These are phyloP conservation scores for Anastrepha ludens DNA, from an alignment of 1,140 invertebrate species.

Conservation along the genomic window DNA sequence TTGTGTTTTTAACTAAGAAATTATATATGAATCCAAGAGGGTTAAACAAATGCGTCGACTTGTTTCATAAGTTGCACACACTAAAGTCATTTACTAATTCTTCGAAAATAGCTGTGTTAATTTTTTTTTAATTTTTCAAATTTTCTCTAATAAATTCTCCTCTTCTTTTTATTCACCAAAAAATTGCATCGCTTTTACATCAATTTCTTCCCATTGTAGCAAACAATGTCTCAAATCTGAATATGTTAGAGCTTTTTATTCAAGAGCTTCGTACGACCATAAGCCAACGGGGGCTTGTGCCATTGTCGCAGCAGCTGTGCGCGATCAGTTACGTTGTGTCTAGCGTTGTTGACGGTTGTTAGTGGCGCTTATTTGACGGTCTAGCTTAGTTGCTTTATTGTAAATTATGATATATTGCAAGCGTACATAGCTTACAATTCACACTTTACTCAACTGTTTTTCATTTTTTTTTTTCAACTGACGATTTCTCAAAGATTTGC, in stretches of 20 bases:
- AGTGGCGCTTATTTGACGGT: not conserved
- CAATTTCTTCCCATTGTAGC: not conserved
- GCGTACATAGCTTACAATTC: not conserved
- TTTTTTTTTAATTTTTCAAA: no score
- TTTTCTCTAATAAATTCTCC: no score
- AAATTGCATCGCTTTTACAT: not conserved
- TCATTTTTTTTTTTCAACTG: not conserved
- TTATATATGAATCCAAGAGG: no score
- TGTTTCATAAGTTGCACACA: no score
- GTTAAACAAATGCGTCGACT: no score
- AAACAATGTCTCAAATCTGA: conserved; percentile 8
- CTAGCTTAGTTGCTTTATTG: not conserved
- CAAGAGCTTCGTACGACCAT: not conserved
- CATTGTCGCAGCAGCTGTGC: conserved; percentile 35
- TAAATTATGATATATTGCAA: not conserved
- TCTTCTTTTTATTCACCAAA: no score
- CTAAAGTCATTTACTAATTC: no score
- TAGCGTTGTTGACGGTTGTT: conserved; percentile 21
- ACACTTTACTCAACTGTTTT: no score
- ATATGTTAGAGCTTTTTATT: conserved; percentile 4
- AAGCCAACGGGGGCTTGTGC: conserved; percentile 9
- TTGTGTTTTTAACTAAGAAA: no score
- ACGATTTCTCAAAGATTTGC: not conserved
- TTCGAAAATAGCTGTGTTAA: no score
- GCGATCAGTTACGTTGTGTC: conserved; percentile 40